Evolutionary conservation across 2,888 invertebrate species (phyloP).

Genomic region (Smittia aterrima): DNA sequence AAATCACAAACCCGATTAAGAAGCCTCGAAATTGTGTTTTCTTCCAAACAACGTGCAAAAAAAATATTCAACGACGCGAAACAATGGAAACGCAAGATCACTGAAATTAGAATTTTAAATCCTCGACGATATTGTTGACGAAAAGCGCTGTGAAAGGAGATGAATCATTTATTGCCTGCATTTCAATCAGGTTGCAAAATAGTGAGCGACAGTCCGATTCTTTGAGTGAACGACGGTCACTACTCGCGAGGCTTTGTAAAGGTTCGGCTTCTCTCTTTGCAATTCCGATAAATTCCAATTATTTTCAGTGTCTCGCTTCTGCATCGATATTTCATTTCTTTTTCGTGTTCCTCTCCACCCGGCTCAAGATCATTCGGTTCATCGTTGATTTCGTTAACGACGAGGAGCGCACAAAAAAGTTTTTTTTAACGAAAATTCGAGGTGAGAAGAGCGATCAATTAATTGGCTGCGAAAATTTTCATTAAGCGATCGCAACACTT

Average conservation of each 20-base stretch:
- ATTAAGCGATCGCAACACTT: neutral
- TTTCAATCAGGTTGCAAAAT: neutral
- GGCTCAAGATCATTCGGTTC: slow-evolving; percentile 9
- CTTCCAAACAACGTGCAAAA: too few species aligned
- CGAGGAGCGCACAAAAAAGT: neutral
- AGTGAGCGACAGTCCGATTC: neutral
- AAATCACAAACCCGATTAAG: too few species aligned
- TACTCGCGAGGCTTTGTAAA: neutral
- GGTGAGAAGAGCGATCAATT: slow-evolving; percentile 15
- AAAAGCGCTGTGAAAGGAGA: neutral
- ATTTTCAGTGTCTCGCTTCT: neutral
- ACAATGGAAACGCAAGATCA: neutral
- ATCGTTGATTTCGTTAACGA: slow-evolving; percentile 11
- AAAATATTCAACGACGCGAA: neutral
- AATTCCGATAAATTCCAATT: slow-evolving; percentile 30
- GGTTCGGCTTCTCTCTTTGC: neutral
- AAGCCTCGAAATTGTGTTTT: too few species aligned
- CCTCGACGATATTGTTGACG: neutral
- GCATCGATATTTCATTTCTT: slow-evolving; percentile 4
- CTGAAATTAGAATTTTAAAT: slow-evolving; percentile 7
- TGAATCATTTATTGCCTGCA: neutral
- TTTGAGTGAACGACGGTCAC: neutral
- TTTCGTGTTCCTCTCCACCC: neutral
- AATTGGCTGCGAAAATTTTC: slow-evolving; percentile 13
- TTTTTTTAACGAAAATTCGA: neutral